Evolutionary conservation across 1,140 invertebrate species (phyloP).

Genomic region (Neodiprion lecontei): DNA sequence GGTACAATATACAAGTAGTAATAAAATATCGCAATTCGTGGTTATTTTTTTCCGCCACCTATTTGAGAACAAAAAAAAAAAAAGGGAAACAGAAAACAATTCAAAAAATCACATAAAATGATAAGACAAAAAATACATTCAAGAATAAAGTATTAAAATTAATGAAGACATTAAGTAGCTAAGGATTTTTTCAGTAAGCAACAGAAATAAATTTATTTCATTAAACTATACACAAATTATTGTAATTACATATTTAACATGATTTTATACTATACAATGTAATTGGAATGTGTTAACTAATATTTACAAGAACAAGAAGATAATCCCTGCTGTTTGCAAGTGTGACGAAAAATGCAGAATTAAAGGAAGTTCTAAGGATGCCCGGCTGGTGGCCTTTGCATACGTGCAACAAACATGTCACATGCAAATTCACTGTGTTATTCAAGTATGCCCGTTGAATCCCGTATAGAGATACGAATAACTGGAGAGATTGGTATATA

Average conservation of each 20-base stretch:
- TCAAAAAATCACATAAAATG: neutral
- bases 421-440: constrained; percentile 51
- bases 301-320: constrained; percentile 55
- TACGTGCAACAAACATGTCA: constrained; percentile 35
- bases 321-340: constrained; percentile 60
- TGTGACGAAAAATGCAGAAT: constrained; percentile 45
- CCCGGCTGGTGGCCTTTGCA: constrained; percentile 35
- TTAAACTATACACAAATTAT: constrained; percentile 62
- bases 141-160: constrained; percentile 46
- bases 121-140: constrained; percentile 40
- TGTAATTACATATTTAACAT: constrained; percentile 62
- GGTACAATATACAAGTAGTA: constrained; percentile 48
- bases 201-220: constrained; percentile 60
- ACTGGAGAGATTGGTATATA: constrained; percentile 37
- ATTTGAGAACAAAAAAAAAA: constrained; percentile 40
- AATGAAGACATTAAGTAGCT: constrained; percentile 57
- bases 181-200: constrained; percentile 56
- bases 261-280: constrained; percentile 56
- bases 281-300: constrained; percentile 62
- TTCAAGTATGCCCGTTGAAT: constrained; percentile 61
- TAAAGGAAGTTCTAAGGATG: constrained; percentile 50
- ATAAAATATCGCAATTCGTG: constrained; percentile 52
- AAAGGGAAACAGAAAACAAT: constrained; percentile 27
- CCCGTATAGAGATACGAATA: constrained; percentile 56
- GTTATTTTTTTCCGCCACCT: constrained; percentile 51